These are phyloP conservation scores for Acrobasis suavella DNA, from an alignment of 2,888 invertebrate species.

Conservation along the genomic window DNA sequence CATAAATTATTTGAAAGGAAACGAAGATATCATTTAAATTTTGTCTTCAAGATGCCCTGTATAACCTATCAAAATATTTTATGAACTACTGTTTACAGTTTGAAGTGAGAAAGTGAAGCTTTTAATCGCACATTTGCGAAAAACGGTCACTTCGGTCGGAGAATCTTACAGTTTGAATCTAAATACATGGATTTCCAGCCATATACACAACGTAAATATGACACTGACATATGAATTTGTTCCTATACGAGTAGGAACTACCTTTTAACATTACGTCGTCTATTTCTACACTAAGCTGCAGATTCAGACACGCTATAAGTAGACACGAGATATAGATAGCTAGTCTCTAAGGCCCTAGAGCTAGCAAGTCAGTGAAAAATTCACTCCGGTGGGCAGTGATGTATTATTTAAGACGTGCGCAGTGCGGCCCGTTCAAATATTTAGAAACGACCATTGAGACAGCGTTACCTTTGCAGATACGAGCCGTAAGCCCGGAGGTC, in stretches of 20 bases:
- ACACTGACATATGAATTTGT: too few species aligned
- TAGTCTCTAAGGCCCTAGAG: slow-evolving; percentile 47
- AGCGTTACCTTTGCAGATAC: slow-evolving; percentile 48
- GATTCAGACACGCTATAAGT: not conserved
- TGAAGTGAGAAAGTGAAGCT: too few species aligned
- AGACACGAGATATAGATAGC: slow-evolving; percentile 31
- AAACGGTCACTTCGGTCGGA: too few species aligned
- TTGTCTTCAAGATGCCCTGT: too few species aligned
- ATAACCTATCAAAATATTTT: too few species aligned
- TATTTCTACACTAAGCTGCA: not conserved
- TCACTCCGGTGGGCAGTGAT: slow-evolving; percentile 60
- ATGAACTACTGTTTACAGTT: too few species aligned
- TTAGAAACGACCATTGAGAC: slow-evolving; percentile 65
- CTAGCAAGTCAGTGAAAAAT: slow-evolving; percentile 63
- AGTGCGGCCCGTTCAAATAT: slow-evolving; percentile 72
- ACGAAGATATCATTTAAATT: too few species aligned
- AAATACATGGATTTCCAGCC: too few species aligned
- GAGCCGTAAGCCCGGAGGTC: slow-evolving; percentile 6
- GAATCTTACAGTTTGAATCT: too few species aligned
- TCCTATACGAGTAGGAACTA: not conserved
- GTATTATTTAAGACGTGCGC: slow-evolving; percentile 73
- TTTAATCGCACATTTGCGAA: too few species aligned
- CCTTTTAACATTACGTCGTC: not conserved
- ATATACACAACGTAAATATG: too few species aligned
- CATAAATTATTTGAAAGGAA: too few species aligned